Percentiles rank a stretch among this genome's conserved stretches.
These are phyloP conservation scores for Rhipidura dahli DNA, from an alignment of 2,113 vertebrate species.

Conservation along the genomic window DNA sequence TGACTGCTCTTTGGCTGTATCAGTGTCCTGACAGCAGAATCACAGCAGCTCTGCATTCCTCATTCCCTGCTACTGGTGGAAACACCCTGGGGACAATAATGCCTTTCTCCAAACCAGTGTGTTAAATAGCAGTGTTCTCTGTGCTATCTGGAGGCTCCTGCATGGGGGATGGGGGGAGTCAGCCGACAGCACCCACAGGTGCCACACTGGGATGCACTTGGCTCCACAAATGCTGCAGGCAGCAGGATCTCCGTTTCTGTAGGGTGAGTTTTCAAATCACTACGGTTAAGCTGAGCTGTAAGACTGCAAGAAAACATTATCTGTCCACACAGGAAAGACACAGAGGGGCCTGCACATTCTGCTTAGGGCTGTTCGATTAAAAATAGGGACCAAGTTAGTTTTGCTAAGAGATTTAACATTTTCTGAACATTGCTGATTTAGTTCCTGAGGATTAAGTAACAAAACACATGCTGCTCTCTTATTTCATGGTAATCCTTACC, in stretches of 20 bases:
- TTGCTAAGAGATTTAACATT: neutral
- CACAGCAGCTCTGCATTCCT: neutral
- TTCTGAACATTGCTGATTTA: neutral
- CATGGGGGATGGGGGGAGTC: neutral
- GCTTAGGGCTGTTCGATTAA: neutral
- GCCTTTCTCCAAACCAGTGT: neutral
- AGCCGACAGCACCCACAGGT: neutral
- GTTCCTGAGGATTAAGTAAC: conserved; percentile 36
- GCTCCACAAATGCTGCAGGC: neutral
- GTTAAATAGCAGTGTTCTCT: neutral
- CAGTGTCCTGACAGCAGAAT: neutral
- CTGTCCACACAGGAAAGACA: neutral
- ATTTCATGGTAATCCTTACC: conserved; percentile 23
- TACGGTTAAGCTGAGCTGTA: neutral
- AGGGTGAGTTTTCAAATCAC: neutral
- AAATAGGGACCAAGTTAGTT: neutral
- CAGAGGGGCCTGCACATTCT: neutral
- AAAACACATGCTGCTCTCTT: conserved; percentile 24
- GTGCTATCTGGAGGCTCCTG: neutral
- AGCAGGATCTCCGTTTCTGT: neutral
- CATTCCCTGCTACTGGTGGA: accelerated
- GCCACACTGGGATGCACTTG: neutral
- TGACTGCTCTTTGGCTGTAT: neutral
- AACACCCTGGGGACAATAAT: neutral
- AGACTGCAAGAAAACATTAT: neutral